Evolutionary conservation across 2,888 invertebrate genomes (phyloP).

Genomic region (Tachystola acroxantha): DNA sequence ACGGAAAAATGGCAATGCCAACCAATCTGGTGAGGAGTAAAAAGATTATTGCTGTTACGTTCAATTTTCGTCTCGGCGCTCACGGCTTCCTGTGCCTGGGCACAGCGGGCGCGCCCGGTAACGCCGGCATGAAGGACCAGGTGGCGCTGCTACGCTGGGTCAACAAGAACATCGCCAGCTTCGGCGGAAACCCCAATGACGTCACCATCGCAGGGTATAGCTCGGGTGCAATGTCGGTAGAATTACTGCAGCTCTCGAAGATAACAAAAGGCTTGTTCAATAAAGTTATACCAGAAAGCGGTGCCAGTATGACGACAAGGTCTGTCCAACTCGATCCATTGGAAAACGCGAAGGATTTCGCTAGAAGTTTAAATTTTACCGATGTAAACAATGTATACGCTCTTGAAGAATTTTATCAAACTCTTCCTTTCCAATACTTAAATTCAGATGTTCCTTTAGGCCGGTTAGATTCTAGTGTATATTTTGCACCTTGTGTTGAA

Average conservation of each 20-base stretch:
- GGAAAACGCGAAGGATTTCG: conserved; percentile 29
- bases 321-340: conserved; percentile 33
- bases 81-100: conserved; percentile 34
- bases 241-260: conserved; percentile 35
- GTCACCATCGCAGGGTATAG: conserved; percentile 38
- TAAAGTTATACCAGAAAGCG: conserved; percentile 42
- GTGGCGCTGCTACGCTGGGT: conserved; percentile 44
- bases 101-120: conserved; percentile 36
- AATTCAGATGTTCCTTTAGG: conserved; percentile 17
- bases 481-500: conserved; percentile 17
- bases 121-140: conserved; percentile 43
- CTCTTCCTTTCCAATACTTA: conserved; percentile 25
- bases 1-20: conserved; percentile 13
- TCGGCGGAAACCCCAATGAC: conserved; percentile 43
- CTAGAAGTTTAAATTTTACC: conserved; percentile 23
- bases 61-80: conserved; percentile 33
- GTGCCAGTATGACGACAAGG: conserved; percentile 27
- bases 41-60: conserved; percentile 24
- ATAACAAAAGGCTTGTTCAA: conserved; percentile 32
- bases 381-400: conserved; percentile 29
- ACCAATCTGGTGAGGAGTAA: conserved; percentile 20
- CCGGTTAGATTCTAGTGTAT: conserved; percentile 21
- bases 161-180: conserved; percentile 36
- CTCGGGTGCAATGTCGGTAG: conserved; percentile 35
- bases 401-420: conserved; percentile 40